Percentiles rank a stretch among this genome's conserved stretches.
Evolutionary conservation across 2,888 invertebrate species (phyloP).

Genomic region (Octodonta nipae): DNA sequence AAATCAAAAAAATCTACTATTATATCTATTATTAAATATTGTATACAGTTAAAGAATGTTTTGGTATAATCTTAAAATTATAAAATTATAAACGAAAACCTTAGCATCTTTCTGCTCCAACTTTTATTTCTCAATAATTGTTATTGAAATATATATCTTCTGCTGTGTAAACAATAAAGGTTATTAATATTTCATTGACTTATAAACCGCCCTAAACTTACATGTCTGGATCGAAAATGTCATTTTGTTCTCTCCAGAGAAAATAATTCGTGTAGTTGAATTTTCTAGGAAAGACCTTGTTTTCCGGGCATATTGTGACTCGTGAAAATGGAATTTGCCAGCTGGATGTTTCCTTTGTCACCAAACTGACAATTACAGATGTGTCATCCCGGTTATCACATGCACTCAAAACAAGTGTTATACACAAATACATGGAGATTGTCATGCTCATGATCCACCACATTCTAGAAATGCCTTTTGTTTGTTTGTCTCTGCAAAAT

Average conservation of each 20-base stretch:
- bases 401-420: conserved; percentile 44
- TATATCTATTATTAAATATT: too few relatives aligned
- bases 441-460: conserved; percentile 43
- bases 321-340: conserved; percentile 39
- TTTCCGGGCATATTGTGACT: conserved; percentile 20
- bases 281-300: conserved; percentile 8
- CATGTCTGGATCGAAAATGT: conserved; percentile 9
- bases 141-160: too few relatives aligned
- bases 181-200: not conserved
- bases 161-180: too few relatives aligned
- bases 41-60: too few relatives aligned
- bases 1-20: too few relatives aligned
- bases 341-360: conserved; percentile 51
- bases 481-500: too few relatives aligned
- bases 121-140: too few relatives aligned
- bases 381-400: conserved; percentile 57
- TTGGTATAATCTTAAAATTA: too few relatives aligned
- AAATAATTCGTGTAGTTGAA: conserved; percentile 13
- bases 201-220: too few relatives aligned
- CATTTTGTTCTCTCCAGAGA: conserved; percentile 3
- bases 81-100: too few relatives aligned
- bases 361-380: conserved; percentile 59
- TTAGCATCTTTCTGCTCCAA: too few relatives aligned
- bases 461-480: conserved; percentile 34
- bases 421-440: conserved; percentile 39